These are phyloP conservation scores for Lytechinus pictus DNA, from an alignment of 35 echinoderm and acorn worm species.

Conservation along the genomic window DNA sequence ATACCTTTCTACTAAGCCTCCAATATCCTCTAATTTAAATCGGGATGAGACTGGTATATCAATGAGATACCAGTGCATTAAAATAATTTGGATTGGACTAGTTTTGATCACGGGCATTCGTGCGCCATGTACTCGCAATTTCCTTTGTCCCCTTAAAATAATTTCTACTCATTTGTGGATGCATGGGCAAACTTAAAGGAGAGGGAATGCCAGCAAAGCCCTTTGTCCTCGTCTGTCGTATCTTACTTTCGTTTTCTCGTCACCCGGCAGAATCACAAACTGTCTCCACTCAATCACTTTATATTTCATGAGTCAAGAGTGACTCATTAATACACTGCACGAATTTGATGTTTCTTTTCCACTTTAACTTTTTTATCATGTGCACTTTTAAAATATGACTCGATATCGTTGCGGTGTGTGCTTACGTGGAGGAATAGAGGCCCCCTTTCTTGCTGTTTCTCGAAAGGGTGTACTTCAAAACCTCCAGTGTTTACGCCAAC, in stretches of 20 bases:
- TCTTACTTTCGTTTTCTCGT: constrained; percentile 27
- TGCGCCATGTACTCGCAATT: neutral
- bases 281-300: neutral
- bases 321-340: constrained; percentile 30
- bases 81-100: neutral
- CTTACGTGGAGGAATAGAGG: neutral
- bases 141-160: constrained; percentile 3
- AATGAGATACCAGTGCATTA: neutral
- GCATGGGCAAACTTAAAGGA: constrained; percentile 2
- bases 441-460: neutral
- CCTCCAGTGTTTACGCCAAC: neutral
- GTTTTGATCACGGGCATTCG: neutral
- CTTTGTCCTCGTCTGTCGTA: constrained; percentile 16
- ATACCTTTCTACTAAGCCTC: neutral
- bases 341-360: neutral
- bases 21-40: neutral
- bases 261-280: neutral
- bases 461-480: neutral
- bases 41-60: neutral
- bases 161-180: constrained; percentile 3
- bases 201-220: neutral
- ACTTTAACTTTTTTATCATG: neutral
- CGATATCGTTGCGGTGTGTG: constrained; percentile 29
- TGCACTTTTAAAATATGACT: neutral
- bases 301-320: constrained; percentile 1